Conservation (phyloP, 2,888 invertebrate species). For the Xanthostigma xanthostigma region DNA sequence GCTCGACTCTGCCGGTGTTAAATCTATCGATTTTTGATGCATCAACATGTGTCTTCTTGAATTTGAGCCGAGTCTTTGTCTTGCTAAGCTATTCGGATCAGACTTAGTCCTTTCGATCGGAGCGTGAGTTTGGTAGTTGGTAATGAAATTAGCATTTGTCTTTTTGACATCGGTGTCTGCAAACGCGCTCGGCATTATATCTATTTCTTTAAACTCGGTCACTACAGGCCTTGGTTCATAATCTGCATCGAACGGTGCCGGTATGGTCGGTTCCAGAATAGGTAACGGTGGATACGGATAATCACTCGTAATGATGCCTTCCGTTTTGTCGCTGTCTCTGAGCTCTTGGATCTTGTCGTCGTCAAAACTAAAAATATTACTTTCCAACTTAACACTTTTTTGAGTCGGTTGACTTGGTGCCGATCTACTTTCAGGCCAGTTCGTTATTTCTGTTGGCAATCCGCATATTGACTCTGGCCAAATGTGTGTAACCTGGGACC, state of each 20-base stretch:
- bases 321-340: conserved; percentile 33
- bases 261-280: not conserved
- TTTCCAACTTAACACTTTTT: conserved; percentile 51
- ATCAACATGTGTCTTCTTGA: conserved; percentile 63
- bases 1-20: conserved; percentile 72
- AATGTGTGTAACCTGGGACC: conserved; percentile 26
- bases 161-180: not conserved
- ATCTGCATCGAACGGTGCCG: not conserved
- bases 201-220: not conserved
- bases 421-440: conserved; percentile 23
- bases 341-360: conserved; percentile 60
- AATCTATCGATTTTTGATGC: conserved; percentile 75
- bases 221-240: not conserved
- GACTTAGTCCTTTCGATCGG: conserved; percentile 75
- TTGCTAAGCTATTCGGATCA: conserved; percentile 66
- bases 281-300: conserved; percentile 5
- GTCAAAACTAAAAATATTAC: conserved; percentile 60
- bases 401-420: conserved; percentile 31
- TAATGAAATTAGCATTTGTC: not conserved
- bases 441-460: conserved; percentile 34
- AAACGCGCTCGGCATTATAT: not conserved
- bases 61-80: conserved; percentile 55
- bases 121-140: conserved; percentile 30
- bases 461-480: conserved; percentile 40
- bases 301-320: conserved; percentile 13